Percentiles rank a stretch among this genome's conserved stretches.
Evolutionary conservation across 1,140 invertebrate species (phyloP).

Genomic region (Orchesella cincta): DNA sequence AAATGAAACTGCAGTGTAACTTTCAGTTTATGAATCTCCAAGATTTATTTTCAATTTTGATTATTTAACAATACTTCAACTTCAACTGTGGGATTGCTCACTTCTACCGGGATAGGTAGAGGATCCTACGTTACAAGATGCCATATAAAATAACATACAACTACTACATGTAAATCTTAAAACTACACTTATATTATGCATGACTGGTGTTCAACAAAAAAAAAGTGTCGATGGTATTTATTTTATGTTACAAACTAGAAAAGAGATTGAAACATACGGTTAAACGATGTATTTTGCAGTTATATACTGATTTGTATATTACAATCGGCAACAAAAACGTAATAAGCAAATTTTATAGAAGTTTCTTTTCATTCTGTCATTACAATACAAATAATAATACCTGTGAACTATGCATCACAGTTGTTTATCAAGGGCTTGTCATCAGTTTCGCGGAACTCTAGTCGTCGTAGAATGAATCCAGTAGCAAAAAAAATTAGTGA

Average conservation of each 20-base stretch:
- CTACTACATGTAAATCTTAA: not conserved
- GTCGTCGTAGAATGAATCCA: not conserved
- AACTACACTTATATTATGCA: conserved; percentile 5
- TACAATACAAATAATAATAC: too few relatives aligned
- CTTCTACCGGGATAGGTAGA: conserved; percentile 1
- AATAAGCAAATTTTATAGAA: not conserved
- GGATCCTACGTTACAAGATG: conserved; percentile 12
- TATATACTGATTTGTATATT: not conserved
- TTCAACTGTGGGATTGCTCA: conserved; percentile 9
- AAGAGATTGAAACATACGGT: not conserved
- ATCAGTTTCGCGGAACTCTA: not conserved
- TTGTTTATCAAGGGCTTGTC: not conserved
- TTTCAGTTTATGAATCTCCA: conserved; percentile 6
- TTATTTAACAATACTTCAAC: not conserved
- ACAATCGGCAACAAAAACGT: not conserved
- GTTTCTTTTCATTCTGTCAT: too few relatives aligned
- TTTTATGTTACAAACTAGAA: not conserved
- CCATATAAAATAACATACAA: conserved; percentile 10
- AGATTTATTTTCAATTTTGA: not conserved
- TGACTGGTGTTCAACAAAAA: conserved; percentile 25
- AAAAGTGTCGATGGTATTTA: conserved; percentile 4
- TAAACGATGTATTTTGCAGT: not conserved
- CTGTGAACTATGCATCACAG: not conserved
- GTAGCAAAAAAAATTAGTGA: not conserved
- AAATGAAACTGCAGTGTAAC: not conserved